Percentiles rank a stretch among this genome's conserved stretches.
Evolutionary conservation across 2,888 invertebrate species (phyloP).

Genomic region (Yponomeuta sedellus): DNA sequence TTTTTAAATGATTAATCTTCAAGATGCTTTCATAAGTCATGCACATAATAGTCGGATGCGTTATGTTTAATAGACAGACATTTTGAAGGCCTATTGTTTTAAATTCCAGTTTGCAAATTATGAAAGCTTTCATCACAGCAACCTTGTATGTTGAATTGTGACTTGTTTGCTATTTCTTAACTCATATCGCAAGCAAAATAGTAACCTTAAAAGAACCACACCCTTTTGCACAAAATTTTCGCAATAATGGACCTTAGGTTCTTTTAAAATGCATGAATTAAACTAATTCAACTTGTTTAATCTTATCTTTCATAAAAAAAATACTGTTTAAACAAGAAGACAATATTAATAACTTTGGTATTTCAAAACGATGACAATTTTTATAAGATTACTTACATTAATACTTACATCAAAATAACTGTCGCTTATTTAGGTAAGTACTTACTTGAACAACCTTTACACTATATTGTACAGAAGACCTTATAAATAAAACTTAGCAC

Average conservation of each 20-base stretch:
- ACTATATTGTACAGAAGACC: not conserved
- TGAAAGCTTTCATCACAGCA: slow-evolving; percentile 1
- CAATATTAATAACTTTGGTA: not conserved
- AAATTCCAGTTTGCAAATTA: not conserved
- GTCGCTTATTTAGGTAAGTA: not conserved
- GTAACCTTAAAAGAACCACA: not conserved
- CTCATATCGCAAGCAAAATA: not conserved
- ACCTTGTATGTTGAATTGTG: not conserved
- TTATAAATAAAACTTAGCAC: not conserved
- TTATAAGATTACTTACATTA: not conserved
- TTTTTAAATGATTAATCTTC: too few species aligned
- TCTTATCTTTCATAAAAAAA: not conserved
- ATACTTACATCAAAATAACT: slow-evolving; percentile 2
- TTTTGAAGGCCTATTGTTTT: not conserved
- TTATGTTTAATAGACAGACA: not conserved
- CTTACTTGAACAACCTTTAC: not conserved
- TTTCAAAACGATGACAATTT: not conserved
- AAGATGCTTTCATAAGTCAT: too few species aligned
- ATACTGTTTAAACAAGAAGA: not conserved
- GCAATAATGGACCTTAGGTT: not conserved
- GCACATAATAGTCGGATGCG: too few species aligned
- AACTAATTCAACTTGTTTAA: too few species aligned
- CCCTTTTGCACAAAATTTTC: not conserved
- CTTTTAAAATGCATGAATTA: not conserved
- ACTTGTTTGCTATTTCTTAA: not conserved